Conservation (phyloP, 2,888 invertebrate species). For the Drepanosiphum platanoidis region DNA sequence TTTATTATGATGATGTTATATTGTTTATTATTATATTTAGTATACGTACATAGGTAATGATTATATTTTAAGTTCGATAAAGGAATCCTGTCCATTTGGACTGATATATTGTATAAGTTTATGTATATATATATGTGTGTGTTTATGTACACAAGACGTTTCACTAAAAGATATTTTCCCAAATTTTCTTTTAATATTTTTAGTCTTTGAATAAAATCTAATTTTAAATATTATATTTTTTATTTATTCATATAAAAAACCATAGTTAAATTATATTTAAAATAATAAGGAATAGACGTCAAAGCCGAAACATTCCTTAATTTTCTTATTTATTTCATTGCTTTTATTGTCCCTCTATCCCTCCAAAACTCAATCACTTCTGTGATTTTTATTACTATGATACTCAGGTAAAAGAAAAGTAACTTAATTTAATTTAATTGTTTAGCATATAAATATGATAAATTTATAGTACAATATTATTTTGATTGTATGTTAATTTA, state of each 20-base stretch:
- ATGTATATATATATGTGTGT: slow-evolving; percentile 4
- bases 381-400: background rate
- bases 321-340: slow-evolving; percentile 1
- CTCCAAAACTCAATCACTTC: background rate
- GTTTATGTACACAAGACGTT: slow-evolving; percentile 16
- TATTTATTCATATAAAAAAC: background rate
- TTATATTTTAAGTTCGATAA: slow-evolving; percentile 43
- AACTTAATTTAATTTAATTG: background rate
- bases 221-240: background rate
- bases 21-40: slow-evolving; percentile 55
- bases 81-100: slow-evolving; percentile 37
- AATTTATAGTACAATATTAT: background rate
- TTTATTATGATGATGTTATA: slow-evolving; percentile 56
- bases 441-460: background rate
- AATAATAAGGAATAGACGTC: background rate
- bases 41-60: slow-evolving; percentile 52
- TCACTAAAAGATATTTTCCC: slow-evolving; percentile 30
- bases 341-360: background rate
- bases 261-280: background rate
- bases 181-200: slow-evolving; percentile 37
- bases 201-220: background rate
- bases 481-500: background rate
- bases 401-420: background rate
- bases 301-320: background rate
- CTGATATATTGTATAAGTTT: slow-evolving; percentile 19